A percentile compares a stretch with the other conserved stretches of the same genome.
Evolutionary conservation across 2,888 invertebrate species (phyloP).

Genomic region (Seira ritae): DNA sequence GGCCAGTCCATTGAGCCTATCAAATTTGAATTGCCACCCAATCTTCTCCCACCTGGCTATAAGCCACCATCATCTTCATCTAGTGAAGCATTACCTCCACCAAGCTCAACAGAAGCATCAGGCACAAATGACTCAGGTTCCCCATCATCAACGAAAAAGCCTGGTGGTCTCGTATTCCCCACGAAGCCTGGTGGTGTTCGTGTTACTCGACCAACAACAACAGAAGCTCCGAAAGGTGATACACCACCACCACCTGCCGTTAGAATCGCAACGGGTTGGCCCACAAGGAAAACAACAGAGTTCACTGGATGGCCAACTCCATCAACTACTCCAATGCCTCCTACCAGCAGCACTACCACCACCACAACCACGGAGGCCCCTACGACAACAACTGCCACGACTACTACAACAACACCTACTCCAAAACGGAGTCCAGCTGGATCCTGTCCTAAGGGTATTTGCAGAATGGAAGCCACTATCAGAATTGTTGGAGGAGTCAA

Average conservation of each 20-base stretch:
- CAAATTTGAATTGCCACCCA: constrained; percentile 76
- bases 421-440: constrained; percentile 77
- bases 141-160: constrained; percentile 74
- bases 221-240: constrained; percentile 77
- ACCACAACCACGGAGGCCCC: constrained; percentile 77
- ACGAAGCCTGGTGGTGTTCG: constrained; percentile 84
- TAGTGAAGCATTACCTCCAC: constrained; percentile 17
- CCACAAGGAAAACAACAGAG: constrained; percentile 89
- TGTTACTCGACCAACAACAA: constrained; percentile 80
- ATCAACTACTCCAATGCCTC: constrained; percentile 82
- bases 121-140: constrained; percentile 20
- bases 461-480: constrained; percentile 91
- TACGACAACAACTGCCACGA: constrained; percentile 80
- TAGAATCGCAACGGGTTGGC: constrained; percentile 90
- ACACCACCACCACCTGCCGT: constrained; percentile 79
- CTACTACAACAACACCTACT: constrained; percentile 84
- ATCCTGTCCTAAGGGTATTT: constrained; percentile 75
- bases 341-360: constrained; percentile 80
- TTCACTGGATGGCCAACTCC: constrained; percentile 92
- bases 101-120: constrained; percentile 50
- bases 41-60: constrained; percentile 82
- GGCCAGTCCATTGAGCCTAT: constrained; percentile 57
- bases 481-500: constrained; percentile 87
- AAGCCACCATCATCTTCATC: constrained; percentile 74
- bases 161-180: constrained; percentile 82